Evolutionary conservation across 1,140 invertebrate species (phyloP), one percentile per base, ranked within the genome.

Genomic region (Sycobia sp.): DNA sequence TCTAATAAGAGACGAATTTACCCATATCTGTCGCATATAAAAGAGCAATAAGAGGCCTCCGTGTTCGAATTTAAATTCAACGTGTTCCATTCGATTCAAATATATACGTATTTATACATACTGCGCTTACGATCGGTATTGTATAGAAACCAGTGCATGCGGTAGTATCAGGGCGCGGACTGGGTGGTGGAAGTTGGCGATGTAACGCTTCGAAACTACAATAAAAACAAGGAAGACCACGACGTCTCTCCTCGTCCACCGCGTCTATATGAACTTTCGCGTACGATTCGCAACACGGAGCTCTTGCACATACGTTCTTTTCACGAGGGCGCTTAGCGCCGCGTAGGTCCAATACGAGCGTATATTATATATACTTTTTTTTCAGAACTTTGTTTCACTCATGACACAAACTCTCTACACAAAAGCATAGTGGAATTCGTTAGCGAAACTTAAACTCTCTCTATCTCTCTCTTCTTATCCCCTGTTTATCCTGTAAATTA

Each of bases 361-460:
- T n/a, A n/a, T n/a, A n/a, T n/a, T n/a, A n/a, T n/a, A n/a, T n/a
- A n/a, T n/a, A n/a, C n/a, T 69, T 18, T 25, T 32, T 41, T 54
- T 53, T 34, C 39, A n/a, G 43, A 71, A 73, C 76, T 77, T 75
- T 78, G n/a, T 78, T 78, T 76, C 72, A 75, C 70, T 78, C 71
- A 74, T 71, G 66, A 75, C 70, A n/a, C n/a, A 75, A 79, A 22
- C 20, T 22, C n/a, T n/a, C n/a, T 59, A 46, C 41, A 34, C 22
- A 54, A n/a, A n/a, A n/a, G n/a, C 71, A 73, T 77, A 78, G 71
- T 73, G 67, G 72, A 78, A 73, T 76, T 68, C 71, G 65, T 75
- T 79, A 77, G 68, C 44, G 59, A n/a, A n/a, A 71, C 49, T 65
- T 76, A 76, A 78, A 72, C 65, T 72, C 44, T 62, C 39, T 39